Conservation (phyloP, 2,888 invertebrate genomes). For the Nymphalis c-album region DNA sequence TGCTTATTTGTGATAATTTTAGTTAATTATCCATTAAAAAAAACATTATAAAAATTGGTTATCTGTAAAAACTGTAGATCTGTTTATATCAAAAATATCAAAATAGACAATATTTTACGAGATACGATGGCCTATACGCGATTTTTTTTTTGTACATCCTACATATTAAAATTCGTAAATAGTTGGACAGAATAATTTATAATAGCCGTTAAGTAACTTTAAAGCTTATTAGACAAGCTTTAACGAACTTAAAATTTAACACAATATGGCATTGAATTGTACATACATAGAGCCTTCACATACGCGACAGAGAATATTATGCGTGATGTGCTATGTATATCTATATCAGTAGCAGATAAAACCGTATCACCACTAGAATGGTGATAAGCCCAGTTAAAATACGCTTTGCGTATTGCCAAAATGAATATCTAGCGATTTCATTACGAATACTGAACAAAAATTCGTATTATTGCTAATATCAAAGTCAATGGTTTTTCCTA, state of each 20-base stretch:
- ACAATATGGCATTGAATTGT: slow-evolving; percentile 61
- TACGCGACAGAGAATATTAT: slow-evolving; percentile 13
- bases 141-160: slow-evolving; percentile 5
- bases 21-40: no score
- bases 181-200: slow-evolving; percentile 23
- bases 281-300: slow-evolving; percentile 39
- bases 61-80: neutral
- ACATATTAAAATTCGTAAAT: slow-evolving; percentile 13
- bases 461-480: neutral
- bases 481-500: neutral
- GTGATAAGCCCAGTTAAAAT: slow-evolving; percentile 36
- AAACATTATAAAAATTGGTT: no score
- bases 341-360: slow-evolving; percentile 33
- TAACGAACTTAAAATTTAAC: slow-evolving; percentile 16
- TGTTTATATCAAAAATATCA: neutral
- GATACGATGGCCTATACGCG: slow-evolving; percentile 10
- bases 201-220: slow-evolving; percentile 25
- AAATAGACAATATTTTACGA: slow-evolving; percentile 1
- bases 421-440: slow-evolving; percentile 29
- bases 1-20: neutral
- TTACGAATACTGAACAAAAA: slow-evolving; percentile 28
- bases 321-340: slow-evolving; percentile 27
- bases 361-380: slow-evolving; percentile 35
- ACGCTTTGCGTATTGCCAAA: slow-evolving; percentile 33
- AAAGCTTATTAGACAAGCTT: slow-evolving; percentile 21